Evolutionary conservation across 1,140 invertebrate species (phyloP), one percentile per base, ranked within the genome.

Genomic region (Homarus americanus): DNA sequence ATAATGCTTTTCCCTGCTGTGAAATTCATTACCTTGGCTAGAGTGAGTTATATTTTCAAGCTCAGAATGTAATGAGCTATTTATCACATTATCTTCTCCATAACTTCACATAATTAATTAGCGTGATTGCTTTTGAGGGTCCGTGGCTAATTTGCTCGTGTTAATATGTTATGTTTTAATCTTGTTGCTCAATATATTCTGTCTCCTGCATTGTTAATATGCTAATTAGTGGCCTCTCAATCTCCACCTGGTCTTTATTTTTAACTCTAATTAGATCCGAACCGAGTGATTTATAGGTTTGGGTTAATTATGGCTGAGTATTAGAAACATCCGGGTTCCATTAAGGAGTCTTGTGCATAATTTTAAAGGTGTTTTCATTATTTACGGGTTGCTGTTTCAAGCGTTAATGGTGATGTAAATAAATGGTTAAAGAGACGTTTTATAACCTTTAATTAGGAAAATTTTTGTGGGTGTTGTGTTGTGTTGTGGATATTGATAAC

Each of bases 111-210:
- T 69, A 32, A 32, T 69, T 69, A 69, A 69, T 69, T 32, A 69
- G 7, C 63, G 28, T 69, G 63, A 69, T 69, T 69, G 63, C 63
- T 28, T 32, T 69, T 69, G 63, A 69, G 28, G 24, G 63, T 69
- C 15, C 63, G 32, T 69, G n/a, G n/a, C n/a, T 20, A 69, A 69
- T 69, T 32, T 20, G 63, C 24, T n/a, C 5, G 12, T n/a, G 2
- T 28, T 69, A 69, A 69, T 69, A 24, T 69, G 63, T 69, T 69
- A 28, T 69, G 63, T 69, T 69, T 69, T 69, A 69, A 69, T 69
- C 63, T 69, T 69, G n/a, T 7, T 10, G n/a, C 1, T 69, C 32
- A 69, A 24, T 24, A 69, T 9, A 20, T 20, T 4, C 63, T 32
- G 15, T 20, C n/a, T 2, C n/a, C 5, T 69, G 63, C 63, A 69